phyloP scores from a whole-genome alignment of 1,140 invertebrate species.

The Tetranychus cinnabarinus region DNA sequence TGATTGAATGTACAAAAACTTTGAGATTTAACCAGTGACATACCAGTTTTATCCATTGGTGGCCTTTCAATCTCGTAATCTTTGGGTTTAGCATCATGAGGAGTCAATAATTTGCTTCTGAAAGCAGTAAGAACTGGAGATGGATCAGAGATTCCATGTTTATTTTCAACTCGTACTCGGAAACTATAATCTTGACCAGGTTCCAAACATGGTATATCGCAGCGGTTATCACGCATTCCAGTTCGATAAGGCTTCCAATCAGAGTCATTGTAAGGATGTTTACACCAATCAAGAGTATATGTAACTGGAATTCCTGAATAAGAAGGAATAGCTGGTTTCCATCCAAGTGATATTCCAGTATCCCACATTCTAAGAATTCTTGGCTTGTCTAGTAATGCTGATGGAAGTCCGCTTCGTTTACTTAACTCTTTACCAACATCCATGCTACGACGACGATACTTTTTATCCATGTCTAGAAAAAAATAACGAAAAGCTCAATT shows the following conservation, averaged over 20 bases:
- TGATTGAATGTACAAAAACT: background rate
- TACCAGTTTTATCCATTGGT: conserved; percentile 43
- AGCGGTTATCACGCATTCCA: conserved; percentile 53
- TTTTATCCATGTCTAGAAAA: background rate
- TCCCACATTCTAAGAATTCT: conserved; percentile 70
- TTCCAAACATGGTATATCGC: conserved; percentile 54
- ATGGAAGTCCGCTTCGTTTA: conserved; percentile 29
- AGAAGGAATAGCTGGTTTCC: conserved; percentile 66
- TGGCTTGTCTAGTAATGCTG: conserved; percentile 60
- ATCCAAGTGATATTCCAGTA: conserved; percentile 53
- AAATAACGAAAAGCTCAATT: background rate
- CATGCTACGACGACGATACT: background rate
- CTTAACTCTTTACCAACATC: background rate
- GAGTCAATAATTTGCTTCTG: conserved; percentile 43
- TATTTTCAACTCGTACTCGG: conserved; percentile 77
- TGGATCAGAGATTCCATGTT: conserved; percentile 86
- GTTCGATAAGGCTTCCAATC: conserved; percentile 61
- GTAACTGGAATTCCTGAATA: conserved; percentile 57
- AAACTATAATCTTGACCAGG: conserved; percentile 76
- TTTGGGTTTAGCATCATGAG: conserved; percentile 25
- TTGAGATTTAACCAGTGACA: background rate
- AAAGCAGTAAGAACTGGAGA: conserved; percentile 61
- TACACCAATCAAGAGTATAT: conserved; percentile 79
- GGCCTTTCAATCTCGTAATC: conserved; percentile 69
- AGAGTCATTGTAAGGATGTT: conserved; percentile 41